These are phyloP conservation scores for Eilema caniola DNA, from an alignment of 2,888 invertebrate species.

Conservation along the genomic window DNA sequence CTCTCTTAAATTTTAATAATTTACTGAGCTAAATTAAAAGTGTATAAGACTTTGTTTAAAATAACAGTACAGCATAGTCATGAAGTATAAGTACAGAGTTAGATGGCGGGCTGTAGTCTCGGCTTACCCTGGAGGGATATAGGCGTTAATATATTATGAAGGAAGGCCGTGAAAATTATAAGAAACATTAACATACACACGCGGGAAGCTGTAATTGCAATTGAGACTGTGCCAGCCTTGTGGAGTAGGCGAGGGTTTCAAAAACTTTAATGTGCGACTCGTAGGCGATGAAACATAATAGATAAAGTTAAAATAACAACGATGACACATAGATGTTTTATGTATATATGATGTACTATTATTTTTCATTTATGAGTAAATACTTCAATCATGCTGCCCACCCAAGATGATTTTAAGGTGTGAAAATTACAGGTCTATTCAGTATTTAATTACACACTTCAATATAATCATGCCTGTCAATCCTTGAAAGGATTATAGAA, in stretches of 20 bases:
- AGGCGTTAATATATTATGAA: not conserved
- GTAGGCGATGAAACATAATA: not conserved
- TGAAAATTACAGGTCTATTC: not conserved
- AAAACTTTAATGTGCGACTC: not conserved
- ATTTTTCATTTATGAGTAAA: not conserved
- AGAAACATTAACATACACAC: too few species aligned
- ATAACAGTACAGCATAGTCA: too few species aligned
- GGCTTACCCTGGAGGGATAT: too few species aligned
- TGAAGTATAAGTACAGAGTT: too few species aligned
- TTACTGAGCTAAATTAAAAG: too few species aligned
- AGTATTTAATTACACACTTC: not conserved
- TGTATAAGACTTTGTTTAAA: too few species aligned
- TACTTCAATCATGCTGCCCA: too few species aligned
- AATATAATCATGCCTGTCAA: not conserved
- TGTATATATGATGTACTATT: too few species aligned
- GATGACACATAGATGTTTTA: too few species aligned
- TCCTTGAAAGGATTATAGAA: too few species aligned
- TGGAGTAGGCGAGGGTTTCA: not conserved
- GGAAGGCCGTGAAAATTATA: not conserved
- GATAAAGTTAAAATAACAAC: not conserved
- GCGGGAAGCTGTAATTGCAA: not conserved
- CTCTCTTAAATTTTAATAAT: too few species aligned
- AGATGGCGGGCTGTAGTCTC: too few species aligned
- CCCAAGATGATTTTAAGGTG: not conserved
- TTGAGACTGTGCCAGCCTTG: not conserved